phyloP scores from a whole-genome alignment of 2,797 vertebrate species.

The Paratrypauchen microcephalus region DNA sequence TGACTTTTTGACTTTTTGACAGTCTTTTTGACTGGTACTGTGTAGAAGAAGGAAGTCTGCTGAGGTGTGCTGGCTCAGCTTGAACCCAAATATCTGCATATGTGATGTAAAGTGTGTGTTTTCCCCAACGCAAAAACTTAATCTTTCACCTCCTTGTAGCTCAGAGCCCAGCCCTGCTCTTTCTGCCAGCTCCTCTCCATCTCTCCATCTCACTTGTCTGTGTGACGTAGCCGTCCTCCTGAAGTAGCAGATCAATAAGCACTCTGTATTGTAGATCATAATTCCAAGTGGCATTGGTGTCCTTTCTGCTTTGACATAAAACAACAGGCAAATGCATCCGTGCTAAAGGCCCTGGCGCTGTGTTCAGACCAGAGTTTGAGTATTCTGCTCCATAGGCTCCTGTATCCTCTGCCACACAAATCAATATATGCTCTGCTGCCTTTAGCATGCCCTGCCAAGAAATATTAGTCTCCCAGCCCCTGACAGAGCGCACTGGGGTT shows the following conservation, averaged over 20 bases:
- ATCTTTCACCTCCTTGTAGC: conserved; percentile 19
- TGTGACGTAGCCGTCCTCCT: conserved; percentile 51
- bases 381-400: conserved; percentile 51
- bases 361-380: conserved; percentile 50
- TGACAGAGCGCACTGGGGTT: conserved; percentile 47
- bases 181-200: conserved; percentile 34
- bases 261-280: conserved; percentile 55
- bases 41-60: neutral
- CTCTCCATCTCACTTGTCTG: conserved; percentile 56
- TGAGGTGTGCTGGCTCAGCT: neutral
- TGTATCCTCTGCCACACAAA: conserved; percentile 63
- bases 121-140: neutral
- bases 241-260: conserved; percentile 64
- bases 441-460: conserved; percentile 51
- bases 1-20: no score
- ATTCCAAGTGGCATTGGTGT: conserved; percentile 60
- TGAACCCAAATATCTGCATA: neutral
- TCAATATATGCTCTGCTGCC: conserved; percentile 62
- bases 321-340: conserved; percentile 50
- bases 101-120: neutral
- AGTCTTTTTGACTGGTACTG: no score
- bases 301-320: conserved; percentile 56
- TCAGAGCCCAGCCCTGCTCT: conserved; percentile 24
- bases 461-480: conserved; percentile 40
- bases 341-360: conserved; percentile 33